Base-by-base conservation (phyloP, 2,113 vertebrate genomes). In the Stigmatopora argus region DNA sequence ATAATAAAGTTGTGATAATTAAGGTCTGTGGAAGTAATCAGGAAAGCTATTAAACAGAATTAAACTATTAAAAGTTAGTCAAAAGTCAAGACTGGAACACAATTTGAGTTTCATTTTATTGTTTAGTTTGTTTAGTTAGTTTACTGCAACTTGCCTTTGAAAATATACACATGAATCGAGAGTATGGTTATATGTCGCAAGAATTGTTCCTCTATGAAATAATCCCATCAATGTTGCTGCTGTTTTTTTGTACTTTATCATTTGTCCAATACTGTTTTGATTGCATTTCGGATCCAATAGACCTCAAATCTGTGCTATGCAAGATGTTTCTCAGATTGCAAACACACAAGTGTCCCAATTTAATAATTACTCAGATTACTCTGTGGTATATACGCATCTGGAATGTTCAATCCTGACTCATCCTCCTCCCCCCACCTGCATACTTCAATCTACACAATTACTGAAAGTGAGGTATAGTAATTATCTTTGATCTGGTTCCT, bases 401-500 rank as follows among this genome's bases (percentile, higher is more conserved):
- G 70, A 66, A 38, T 15, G 60, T 69, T 62, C 19, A 68, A 53
- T 38, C 56, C 68, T 49, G 64, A 15, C 49, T 35, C 59, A 61
- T 72, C 61, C n/a, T n/a, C n/a, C n/a, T 76, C 55, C 64, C 65
- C 38, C 26, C 15, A 62, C 62, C 55, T 56, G 38, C 61, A 79
- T 77, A 81, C 70, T 71, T 77, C 75, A 65, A 74, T 60, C 76
- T 18, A 70, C 19, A 56, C 38, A 35, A 60, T 63, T 68, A 70
- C 66, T 64, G 66, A 64, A 65, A 72, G 67, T 72, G 59, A 71
- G 80, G 75, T 74, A 73, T 62, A 67, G 66, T 66, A 67, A 81
- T 74, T 67, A 74, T 66, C 82, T 62, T 75, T 70, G 35, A 61
- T 34, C 68, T 66, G 72, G 59, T 78, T 81, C 66, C 77, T 49